Evolutionary conservation across 2,113 vertebrate species (phyloP).

Genomic region (Amazona guildingii): DNA sequence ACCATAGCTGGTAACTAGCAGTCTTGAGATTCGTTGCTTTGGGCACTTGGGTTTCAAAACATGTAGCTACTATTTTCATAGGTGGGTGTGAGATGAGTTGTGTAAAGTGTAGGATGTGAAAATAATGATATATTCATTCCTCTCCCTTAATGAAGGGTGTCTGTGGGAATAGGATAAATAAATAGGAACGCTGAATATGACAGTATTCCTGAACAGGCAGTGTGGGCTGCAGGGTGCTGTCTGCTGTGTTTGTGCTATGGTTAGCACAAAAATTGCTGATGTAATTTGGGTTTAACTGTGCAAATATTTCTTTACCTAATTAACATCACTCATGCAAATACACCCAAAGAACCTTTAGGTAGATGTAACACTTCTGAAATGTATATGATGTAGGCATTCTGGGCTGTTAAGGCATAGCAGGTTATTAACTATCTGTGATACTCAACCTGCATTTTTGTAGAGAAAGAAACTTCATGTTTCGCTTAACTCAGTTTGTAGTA

Average conservation of each 20-base stretch:
- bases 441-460: not conserved
- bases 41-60: not conserved
- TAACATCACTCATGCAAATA: not conserved
- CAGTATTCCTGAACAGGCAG: not conserved
- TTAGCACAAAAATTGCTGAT: not conserved
- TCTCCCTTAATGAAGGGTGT: not conserved
- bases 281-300: not conserved
- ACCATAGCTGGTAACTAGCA: not conserved
- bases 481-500: not conserved
- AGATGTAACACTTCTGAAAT: not conserved
- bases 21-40: not conserved
- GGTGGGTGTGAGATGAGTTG: not conserved
- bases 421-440: not conserved
- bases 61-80: not conserved
- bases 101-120: constrained; percentile 17
- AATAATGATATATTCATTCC: constrained; percentile 7
- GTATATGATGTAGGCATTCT: not conserved
- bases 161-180: not conserved
- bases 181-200: not conserved
- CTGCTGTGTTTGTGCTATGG: not conserved
- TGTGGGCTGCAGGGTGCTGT: not conserved
- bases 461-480: not conserved
- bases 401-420: not conserved
- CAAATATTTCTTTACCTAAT: not conserved
- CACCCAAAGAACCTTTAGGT: not conserved